phyloP scores from a whole-genome alignment of 1,140 invertebrate genomes.

The Leptinotarsa texana region DNA sequence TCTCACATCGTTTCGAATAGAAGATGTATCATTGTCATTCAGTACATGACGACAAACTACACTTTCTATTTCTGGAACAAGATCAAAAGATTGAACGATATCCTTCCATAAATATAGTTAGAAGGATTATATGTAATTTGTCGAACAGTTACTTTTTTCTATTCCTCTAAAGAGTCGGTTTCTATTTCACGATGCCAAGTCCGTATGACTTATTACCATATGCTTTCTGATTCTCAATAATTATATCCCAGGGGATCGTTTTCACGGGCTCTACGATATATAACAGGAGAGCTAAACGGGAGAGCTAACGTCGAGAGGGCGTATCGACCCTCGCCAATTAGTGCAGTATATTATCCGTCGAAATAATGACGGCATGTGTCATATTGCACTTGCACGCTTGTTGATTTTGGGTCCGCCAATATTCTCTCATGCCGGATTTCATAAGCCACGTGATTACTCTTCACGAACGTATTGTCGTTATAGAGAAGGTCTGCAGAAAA shows the following conservation, averaged over 20 bases:
- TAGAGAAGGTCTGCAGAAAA: too few species aligned
- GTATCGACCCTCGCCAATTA: constrained; percentile 42
- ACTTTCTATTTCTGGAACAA: too few species aligned
- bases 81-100: too few species aligned
- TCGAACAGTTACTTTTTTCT: too few species aligned
- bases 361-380: constrained; percentile 45
- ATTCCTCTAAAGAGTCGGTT: neutral
- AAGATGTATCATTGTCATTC: too few species aligned
- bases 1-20: too few species aligned
- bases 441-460: constrained; percentile 22
- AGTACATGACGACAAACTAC: too few species aligned
- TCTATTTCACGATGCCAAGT: constrained; percentile 22
- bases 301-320: constrained; percentile 30
- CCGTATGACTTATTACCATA: constrained; percentile 43
- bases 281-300: constrained; percentile 19
- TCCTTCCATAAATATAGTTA: too few species aligned
- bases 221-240: constrained; percentile 46
- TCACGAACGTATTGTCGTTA: constrained; percentile 2
- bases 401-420: constrained; percentile 30
- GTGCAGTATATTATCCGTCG: constrained; percentile 38
- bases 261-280: constrained; percentile 30
- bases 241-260: constrained; percentile 45
- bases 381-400: constrained; percentile 43
- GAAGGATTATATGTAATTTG: too few species aligned
- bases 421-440: constrained; percentile 20